A percentile compares a stretch with the other conserved stretches of the same genome.
Conservation (phyloP, 1,140 invertebrate genomes). For the Capitella teleta region DNA sequence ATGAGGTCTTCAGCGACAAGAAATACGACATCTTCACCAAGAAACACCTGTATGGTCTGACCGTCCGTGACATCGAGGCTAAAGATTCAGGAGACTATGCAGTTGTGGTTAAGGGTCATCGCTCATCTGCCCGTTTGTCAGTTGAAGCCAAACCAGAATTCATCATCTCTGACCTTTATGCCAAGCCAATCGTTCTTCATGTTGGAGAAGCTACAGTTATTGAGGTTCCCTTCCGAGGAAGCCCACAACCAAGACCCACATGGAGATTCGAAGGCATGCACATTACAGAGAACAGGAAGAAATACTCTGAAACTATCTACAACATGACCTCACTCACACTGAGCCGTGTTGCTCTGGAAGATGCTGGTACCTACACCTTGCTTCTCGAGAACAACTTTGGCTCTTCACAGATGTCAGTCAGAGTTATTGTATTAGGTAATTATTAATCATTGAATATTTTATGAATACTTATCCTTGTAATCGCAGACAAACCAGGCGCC, state of each 20-base stretch:
- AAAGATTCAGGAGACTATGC: constrained; percentile 84
- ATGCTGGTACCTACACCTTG: constrained; percentile 73
- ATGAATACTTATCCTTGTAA: neutral
- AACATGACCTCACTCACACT: constrained; percentile 12
- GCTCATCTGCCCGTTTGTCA: constrained; percentile 8
- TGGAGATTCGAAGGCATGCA: constrained; percentile 61
- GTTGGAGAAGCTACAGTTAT: constrained; percentile 46
- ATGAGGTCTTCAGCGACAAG: constrained; percentile 3
- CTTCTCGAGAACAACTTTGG: constrained; percentile 76
- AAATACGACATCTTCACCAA: constrained; percentile 54
- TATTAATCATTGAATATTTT: constrained; percentile 14
- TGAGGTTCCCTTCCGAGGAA: constrained; percentile 57
- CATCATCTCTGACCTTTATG: constrained; percentile 4
- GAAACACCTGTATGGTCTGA: constrained; percentile 83
- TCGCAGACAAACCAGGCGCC: constrained; percentile 59
- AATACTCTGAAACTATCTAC: constrained; percentile 71
- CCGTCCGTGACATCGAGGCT: constrained; percentile 79
- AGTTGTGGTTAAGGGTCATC: constrained; percentile 47
- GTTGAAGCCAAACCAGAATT: constrained; percentile 12
- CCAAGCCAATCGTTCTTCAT: constrained; percentile 9
- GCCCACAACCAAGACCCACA: constrained; percentile 58
- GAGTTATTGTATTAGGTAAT: constrained; percentile 76
- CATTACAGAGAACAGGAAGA: constrained; percentile 37
- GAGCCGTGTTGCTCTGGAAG: constrained; percentile 54
- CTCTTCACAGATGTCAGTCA: constrained; percentile 76